These are phyloP conservation scores for Meliscaeva auricollis DNA, from an alignment of 2,888 invertebrate species.

Conservation along the genomic window DNA sequence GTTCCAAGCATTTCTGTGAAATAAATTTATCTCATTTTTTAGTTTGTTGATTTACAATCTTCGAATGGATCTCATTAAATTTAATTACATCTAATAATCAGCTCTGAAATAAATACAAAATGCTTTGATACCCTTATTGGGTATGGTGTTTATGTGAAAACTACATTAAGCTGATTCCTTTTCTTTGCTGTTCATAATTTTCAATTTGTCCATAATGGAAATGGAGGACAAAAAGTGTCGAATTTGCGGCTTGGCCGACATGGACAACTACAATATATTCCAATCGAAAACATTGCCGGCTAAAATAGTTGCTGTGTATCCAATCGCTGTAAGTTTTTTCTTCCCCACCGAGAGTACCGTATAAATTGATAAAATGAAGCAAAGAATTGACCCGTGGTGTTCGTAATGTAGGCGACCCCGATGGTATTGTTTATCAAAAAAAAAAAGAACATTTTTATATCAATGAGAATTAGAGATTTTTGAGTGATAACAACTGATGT, in stretches of 20 bases:
- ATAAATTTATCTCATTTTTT: not conserved
- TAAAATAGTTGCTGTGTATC: conserved; percentile 79
- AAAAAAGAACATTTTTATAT: not conserved
- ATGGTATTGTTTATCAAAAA: not conserved
- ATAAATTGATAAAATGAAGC: conserved; percentile 2
- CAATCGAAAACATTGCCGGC: conserved; percentile 76
- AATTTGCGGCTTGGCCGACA: conserved; percentile 79
- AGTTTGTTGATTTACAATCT: not conserved
- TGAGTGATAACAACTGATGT: not conserved
- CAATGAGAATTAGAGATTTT: not conserved
- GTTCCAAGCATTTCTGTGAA: conserved; percentile 28
- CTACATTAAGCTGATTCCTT: not conserved
- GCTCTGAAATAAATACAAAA: not conserved
- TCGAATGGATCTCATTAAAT: conserved; percentile 19
- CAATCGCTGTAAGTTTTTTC: conserved; percentile 78
- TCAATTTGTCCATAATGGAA: conserved; percentile 59
- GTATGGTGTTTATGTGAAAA: not conserved
- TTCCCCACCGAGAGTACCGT: not conserved
- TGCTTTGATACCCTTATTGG: not conserved
- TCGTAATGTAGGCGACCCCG: conserved; percentile 36
- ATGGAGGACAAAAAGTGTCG: conserved; percentile 79
- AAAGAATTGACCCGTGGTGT: conserved; percentile 1
- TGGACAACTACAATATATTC: conserved; percentile 78
- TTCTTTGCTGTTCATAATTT: not conserved
- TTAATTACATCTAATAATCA: not conserved